Conservation (phyloP, 2,888 invertebrate species). For the Petrolisthes manimaculis region DNA sequence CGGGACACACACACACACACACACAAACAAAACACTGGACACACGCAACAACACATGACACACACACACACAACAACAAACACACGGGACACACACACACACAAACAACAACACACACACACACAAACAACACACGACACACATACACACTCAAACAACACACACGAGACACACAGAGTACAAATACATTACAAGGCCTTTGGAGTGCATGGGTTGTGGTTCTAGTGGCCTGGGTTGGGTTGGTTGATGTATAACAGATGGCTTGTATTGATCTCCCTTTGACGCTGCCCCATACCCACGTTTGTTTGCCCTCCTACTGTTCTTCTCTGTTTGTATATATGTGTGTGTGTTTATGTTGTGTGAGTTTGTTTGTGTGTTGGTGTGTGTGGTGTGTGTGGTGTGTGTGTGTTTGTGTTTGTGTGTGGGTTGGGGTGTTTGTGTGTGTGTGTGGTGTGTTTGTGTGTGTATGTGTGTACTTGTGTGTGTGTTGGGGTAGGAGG, state of each 20-base stretch:
- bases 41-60: neutral
- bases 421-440: neutral
- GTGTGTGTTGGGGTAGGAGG: neutral
- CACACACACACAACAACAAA: neutral
- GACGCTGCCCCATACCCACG: neutral
- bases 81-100: neutral
- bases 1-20: too few species aligned
- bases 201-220: neutral
- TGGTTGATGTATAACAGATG: constrained; percentile 27
- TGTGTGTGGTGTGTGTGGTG: neutral
- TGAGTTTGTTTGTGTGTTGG: constrained; percentile 2
- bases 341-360: neutral
- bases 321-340: constrained; percentile 1
- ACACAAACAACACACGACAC: neutral
- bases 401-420: constrained; percentile 11
- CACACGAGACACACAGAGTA: neutral
- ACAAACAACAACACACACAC: neutral
- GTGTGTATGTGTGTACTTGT: neutral
- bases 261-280: constrained; percentile 15
- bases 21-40: neutral
- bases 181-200: too few species aligned
- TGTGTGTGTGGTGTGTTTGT: constrained; percentile 16
- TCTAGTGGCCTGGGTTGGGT: constrained; percentile 1
- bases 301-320: constrained; percentile 4
- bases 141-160: neutral